A percentile compares a stretch with the other conserved stretches of the same genome.
Evolutionary conservation across 2,113 vertebrate genomes (phyloP).

Genomic region (Uria lomvia): DNA sequence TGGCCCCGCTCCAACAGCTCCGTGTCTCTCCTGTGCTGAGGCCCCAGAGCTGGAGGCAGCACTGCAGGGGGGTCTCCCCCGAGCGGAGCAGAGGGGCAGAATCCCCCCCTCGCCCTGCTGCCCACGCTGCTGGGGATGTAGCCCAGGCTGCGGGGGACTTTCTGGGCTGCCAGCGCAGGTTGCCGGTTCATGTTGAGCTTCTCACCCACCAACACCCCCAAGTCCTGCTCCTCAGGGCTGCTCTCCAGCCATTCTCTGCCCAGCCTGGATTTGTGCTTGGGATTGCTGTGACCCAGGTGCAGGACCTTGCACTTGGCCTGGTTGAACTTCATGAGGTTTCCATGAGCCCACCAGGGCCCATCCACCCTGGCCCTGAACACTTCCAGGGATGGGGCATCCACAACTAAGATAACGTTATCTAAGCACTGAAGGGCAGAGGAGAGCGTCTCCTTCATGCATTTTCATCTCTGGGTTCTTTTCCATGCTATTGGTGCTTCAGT

Average conservation of each 20-base stretch:
- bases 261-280: neutral
- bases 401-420: neutral
- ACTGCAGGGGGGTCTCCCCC: too few relatives aligned
- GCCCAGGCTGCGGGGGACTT: too few relatives aligned
- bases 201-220: neutral
- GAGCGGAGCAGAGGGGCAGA: too few relatives aligned
- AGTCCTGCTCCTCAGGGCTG: neutral
- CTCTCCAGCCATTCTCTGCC: neutral
- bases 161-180: neutral
- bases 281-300: too few relatives aligned
- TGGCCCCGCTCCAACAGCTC: too few relatives aligned
- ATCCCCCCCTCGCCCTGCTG: too few relatives aligned
- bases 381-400: neutral
- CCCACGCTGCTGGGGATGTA: too few relatives aligned
- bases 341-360: neutral
- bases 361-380: neutral
- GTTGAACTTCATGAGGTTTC: neutral
- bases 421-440: neutral
- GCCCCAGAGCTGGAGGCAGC: too few relatives aligned
- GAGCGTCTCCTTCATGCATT: neutral
- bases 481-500: fast-evolving
- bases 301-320: neutral
- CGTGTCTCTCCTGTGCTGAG: too few relatives aligned
- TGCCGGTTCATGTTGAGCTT: neutral
- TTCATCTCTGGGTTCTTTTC: neutral